These are phyloP conservation scores for Sarcophaga variegata DNA, from an alignment of 2,888 invertebrate species.

Conservation along the genomic window DNA sequence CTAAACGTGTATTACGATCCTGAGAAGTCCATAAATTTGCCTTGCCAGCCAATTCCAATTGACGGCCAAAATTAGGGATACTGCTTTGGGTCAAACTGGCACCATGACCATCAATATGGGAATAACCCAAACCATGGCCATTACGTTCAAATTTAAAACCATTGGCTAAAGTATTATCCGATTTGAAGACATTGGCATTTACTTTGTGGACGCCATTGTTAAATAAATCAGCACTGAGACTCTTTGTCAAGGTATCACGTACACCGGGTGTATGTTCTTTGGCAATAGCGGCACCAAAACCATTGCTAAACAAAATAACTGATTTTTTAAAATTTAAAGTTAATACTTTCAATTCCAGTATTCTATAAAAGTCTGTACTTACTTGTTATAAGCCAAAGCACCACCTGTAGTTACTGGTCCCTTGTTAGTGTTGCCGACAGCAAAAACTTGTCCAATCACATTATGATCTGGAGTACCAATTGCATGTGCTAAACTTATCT, in stretches of 20 bases:
- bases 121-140: constrained; percentile 76
- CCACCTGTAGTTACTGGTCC: constrained; percentile 72
- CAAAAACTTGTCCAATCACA: constrained; percentile 73
- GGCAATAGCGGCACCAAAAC: constrained; percentile 66
- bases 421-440: constrained; percentile 70
- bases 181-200: constrained; percentile 76
- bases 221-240: constrained; percentile 72
- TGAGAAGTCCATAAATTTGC: constrained; percentile 74
- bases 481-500: constrained; percentile 73
- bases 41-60: constrained; percentile 73
- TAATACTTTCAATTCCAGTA: neutral
- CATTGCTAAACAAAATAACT: constrained; percentile 55
- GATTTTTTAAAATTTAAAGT: neutral
- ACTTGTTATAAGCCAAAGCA: constrained; percentile 70
- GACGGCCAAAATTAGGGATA: constrained; percentile 76
- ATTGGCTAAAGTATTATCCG: constrained; percentile 77
- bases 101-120: constrained; percentile 76
- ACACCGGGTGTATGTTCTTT: constrained; percentile 70
- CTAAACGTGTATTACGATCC: constrained; percentile 74
- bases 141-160: constrained; percentile 77
- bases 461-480: constrained; percentile 77
- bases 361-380: constrained; percentile 53
- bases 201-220: constrained; percentile 75
- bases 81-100: constrained; percentile 74
- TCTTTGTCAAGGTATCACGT: constrained; percentile 69